Conservation (phyloP, 2,113 vertebrate genomes). For the Sitta europaea region DNA sequence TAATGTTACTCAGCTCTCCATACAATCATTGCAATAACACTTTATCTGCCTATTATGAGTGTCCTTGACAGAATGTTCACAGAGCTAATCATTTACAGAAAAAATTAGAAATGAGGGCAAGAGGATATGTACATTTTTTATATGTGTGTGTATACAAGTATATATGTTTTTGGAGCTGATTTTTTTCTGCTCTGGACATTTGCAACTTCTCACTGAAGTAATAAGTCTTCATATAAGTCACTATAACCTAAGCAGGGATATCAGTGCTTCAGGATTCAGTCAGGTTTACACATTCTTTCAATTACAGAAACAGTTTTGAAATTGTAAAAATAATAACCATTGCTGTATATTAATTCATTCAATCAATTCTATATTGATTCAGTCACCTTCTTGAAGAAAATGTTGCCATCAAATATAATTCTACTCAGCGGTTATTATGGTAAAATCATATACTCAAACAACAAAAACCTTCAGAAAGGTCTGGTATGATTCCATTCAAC, state of each 20-base stretch:
- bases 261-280: background rate
- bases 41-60: constrained; percentile 17
- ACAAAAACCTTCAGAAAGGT: background rate
- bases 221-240: background rate
- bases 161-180: background rate
- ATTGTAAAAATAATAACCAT: background rate
- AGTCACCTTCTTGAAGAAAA: background rate
- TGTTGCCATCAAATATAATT: background rate
- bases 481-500: background rate
- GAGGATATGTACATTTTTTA: background rate
- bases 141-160: background rate
- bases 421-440: background rate
- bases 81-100: background rate
- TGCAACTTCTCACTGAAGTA: background rate
- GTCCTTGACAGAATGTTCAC: constrained; percentile 26
- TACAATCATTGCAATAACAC: constrained; percentile 1
- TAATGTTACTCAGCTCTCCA: constrained; percentile 10
- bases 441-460: background rate
- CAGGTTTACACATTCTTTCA: background rate
- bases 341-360: background rate
- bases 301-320: background rate
- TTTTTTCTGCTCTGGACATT: background rate
- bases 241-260: background rate
- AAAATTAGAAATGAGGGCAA: background rate
- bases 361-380: background rate